Evolutionary conservation across 1,140 invertebrate genomes (phyloP).

Genomic region (Pararge aegeria): DNA sequence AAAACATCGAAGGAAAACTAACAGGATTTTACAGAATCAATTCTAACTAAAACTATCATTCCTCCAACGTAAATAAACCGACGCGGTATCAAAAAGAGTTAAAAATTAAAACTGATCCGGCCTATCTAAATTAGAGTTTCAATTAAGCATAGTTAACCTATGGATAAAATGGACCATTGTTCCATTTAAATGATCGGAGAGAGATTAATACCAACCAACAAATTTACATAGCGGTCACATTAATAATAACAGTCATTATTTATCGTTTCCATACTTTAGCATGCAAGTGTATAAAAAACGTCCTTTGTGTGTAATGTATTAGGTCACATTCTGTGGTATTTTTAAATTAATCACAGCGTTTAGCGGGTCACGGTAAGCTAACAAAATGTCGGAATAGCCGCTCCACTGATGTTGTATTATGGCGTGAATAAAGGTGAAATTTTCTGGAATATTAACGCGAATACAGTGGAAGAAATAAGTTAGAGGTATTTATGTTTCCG

Average conservation of each 20-base stretch:
- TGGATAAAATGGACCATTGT: neutral
- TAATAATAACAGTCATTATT: constrained; percentile 18
- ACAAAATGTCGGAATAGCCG: constrained; percentile 17
- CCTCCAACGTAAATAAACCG: neutral
- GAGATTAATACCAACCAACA: neutral
- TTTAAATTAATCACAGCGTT: constrained; percentile 25
- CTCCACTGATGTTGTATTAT: constrained; percentile 15
- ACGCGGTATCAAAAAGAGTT: neutral
- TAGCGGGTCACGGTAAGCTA: constrained; percentile 20
- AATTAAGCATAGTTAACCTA: neutral
- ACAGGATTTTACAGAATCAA: too few species aligned
- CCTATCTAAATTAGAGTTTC: neutral
- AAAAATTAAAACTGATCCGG: neutral
- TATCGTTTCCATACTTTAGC: constrained; percentile 14
- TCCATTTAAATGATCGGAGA: neutral
- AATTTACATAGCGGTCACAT: neutral
- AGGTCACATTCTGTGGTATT: constrained; percentile 20
- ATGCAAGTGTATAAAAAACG: constrained; percentile 22
- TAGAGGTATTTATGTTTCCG: too few species aligned
- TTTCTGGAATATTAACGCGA: constrained; percentile 5
- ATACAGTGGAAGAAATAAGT: too few species aligned
- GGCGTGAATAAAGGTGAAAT: constrained; percentile 13
- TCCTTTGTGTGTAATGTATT: constrained; percentile 13
- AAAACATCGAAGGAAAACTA: too few species aligned
- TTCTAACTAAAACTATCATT: neutral